phyloP scores from a whole-genome alignment of 2,113 vertebrate genomes.

The Seriola rivoliana region DNA sequence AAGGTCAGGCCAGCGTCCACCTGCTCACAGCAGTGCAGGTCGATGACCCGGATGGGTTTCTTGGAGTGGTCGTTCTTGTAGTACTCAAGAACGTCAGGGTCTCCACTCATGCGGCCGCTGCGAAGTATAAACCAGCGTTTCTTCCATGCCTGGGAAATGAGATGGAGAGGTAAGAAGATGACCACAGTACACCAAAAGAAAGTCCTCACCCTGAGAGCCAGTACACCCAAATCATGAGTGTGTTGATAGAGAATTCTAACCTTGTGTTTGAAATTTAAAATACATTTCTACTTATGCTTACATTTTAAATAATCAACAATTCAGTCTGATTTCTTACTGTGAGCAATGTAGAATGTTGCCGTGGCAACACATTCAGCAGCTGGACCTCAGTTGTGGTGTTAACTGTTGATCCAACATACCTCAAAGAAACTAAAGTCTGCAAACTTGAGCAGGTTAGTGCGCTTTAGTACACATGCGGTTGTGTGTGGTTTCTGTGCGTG shows the following conservation, averaged over 20 bases:
- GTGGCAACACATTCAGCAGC: constrained; percentile 46
- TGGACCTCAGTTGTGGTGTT: constrained; percentile 51
- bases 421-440: constrained; percentile 45
- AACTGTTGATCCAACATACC: constrained; percentile 61
- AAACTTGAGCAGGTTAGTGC: constrained; percentile 38
- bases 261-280: not conserved
- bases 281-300: too few species aligned
- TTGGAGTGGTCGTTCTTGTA: constrained; percentile 99
- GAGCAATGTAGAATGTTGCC: not conserved
- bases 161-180: constrained; percentile 2
- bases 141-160: constrained; percentile 93
- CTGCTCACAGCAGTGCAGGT: constrained; percentile 98
- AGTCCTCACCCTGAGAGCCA: not conserved
- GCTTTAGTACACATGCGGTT: constrained; percentile 50
- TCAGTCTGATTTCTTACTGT: constrained; percentile 15
- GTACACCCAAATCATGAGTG: not conserved
- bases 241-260: not conserved
- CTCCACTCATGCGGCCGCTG: constrained; percentile 97
- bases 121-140: constrained; percentile 98
- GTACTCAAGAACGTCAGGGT: constrained; percentile 97
- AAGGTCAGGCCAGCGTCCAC: constrained; percentile 97
- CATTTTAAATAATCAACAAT: not conserved
- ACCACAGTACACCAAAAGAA: not conserved
- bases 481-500: constrained; percentile 58
- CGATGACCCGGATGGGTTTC: constrained; percentile 95